Evolutionary conservation across 1,140 invertebrate genomes (phyloP).

Genomic region (Neodiprion virginianus): DNA sequence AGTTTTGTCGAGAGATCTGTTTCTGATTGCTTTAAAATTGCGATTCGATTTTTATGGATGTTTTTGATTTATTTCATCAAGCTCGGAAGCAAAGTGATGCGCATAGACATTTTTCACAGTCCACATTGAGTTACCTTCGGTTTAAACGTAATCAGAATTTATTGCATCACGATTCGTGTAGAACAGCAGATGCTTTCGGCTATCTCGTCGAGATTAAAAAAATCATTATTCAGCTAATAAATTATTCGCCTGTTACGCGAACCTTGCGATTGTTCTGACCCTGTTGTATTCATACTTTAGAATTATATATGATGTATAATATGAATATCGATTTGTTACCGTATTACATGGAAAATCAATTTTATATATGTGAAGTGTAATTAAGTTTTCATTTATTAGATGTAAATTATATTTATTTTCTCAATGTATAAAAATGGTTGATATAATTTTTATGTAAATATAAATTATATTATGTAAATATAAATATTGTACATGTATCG

Average conservation of each 20-base stretch:
- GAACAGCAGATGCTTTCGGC: neutral
- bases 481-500: slow-evolving; percentile 46
- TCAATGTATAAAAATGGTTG: slow-evolving; percentile 42
- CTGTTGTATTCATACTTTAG: neutral
- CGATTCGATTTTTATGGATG: neutral
- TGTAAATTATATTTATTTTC: slow-evolving; percentile 44
- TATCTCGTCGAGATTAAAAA: neutral
- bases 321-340: neutral
- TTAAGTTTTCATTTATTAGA: slow-evolving; percentile 43
- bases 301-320: neutral
- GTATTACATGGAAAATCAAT: neutral
- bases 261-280: neutral
- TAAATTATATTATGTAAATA: slow-evolving; percentile 49
- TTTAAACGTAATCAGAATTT: neutral
- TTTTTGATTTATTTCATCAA: neutral
- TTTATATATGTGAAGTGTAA: slow-evolving; percentile 13
- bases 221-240: slow-evolving; percentile 4
- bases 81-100: neutral
- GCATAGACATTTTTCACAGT: no score
- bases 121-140: neutral
- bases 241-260: neutral
- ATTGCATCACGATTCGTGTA: neutral
- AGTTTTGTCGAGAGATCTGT: neutral
- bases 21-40: slow-evolving; percentile 5
- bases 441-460: slow-evolving; percentile 50